phyloP scores from a whole-genome alignment of 2,888 invertebrate species.

The Mythimna pallens region DNA sequence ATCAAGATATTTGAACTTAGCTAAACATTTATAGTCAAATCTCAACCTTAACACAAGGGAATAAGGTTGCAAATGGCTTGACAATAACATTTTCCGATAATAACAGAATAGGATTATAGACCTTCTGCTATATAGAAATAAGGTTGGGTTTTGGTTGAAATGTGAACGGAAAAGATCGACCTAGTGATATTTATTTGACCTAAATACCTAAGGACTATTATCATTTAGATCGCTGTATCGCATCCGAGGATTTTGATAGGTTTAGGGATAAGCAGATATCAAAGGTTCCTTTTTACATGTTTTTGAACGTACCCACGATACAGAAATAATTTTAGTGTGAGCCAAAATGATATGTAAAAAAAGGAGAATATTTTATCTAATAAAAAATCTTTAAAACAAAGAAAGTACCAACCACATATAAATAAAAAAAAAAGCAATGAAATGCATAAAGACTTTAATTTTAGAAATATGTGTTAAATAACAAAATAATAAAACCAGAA shows the following conservation, averaged over 20 bases:
- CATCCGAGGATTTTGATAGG: constrained; percentile 2
- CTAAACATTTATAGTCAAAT: constrained; percentile 8
- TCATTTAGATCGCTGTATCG: constrained; percentile 36
- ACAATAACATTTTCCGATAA: background rate
- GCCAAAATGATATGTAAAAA: too few relatives aligned
- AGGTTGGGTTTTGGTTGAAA: constrained; percentile 28
- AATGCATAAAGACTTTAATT: too few relatives aligned
- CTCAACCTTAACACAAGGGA: background rate
- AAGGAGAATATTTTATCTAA: too few relatives aligned
- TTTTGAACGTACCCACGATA: too few relatives aligned
- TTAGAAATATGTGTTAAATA: too few relatives aligned
- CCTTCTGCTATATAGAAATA: background rate
- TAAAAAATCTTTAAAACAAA: too few relatives aligned
- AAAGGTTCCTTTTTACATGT: background rate
- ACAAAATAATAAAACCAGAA: too few relatives aligned
- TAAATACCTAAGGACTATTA: constrained; percentile 53
- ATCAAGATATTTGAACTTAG: constrained; percentile 12
- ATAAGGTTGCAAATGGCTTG: constrained; percentile 8
- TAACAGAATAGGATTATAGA: background rate
- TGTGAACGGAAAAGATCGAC: constrained; percentile 50
- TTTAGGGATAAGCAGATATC: constrained; percentile 4
- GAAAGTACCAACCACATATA: too few relatives aligned
- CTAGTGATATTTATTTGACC: constrained; percentile 76
- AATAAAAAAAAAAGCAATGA: too few relatives aligned
- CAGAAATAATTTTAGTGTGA: too few relatives aligned